Evolutionary conservation across 92 coral and sea anemone species (phyloP), one percentile per base, ranked within the genome.

Genomic region (Pocillopora grandis): DNA sequence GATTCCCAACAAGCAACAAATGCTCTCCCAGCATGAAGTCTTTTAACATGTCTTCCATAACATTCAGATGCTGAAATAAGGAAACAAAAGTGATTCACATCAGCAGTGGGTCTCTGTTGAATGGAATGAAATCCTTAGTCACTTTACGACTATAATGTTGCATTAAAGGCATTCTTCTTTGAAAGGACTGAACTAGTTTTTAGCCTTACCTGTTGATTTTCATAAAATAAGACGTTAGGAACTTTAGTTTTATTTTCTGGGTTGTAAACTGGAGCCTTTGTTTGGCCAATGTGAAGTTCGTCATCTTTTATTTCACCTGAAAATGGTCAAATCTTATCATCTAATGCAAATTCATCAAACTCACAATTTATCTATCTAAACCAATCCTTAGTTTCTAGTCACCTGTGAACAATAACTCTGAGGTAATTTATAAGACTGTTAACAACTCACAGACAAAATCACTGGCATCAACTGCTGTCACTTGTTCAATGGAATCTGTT

Each of bases 21-120:
- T 96, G 99, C 85, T 94, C 97, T 72, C 99, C 99, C 16, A 96
- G 91, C 79, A 93, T 89, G 85, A 96, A 96, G 84, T 96, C 99
- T 83, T 96, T 96, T 80, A 96, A 57, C 99, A 96, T 96, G 82
- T 96, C 93, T 58, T 96, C 99, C 99, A 96, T 94, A 55, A 96
- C 94, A 71, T 84, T 86, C 55, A 96, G 91, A 76, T 96, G 99
- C 99, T 96, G 62, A 36, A 27, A 72, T 23, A 31, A 10, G 14
- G 17, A 31, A 13, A 7, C 10, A 1, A 71, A 37, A 1, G 12
- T 17, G n/a, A 58, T 19, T 11, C 1, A n/a, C 35, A 49, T 21
- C 52, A 42, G 52, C 52, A 12, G 1, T 21, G 58, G 21, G 59
- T 5, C 48, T 5, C 33, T 23, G 27, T 1, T 33, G 52, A 67